Percentiles rank a stretch among this genome's conserved stretches.
Conservation (phyloP, 2,113 vertebrate species). For the Salvelinus fontinalis region DNA sequence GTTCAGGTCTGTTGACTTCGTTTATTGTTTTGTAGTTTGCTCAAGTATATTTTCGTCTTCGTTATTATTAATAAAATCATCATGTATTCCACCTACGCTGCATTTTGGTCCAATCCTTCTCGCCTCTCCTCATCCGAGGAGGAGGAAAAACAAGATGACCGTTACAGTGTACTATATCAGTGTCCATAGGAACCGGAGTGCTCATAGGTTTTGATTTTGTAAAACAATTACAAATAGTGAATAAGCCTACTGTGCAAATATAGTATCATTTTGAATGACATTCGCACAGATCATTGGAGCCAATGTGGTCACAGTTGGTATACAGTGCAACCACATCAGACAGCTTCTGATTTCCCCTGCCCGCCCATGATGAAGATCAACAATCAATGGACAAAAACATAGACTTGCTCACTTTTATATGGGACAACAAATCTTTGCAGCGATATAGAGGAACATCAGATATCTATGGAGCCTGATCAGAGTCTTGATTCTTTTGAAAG, state of each 20-base stretch:
- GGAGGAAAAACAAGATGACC: too few species aligned
- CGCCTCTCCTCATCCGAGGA: too few species aligned
- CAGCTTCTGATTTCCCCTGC: background rate
- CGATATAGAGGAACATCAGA: background rate
- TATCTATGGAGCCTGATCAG: slow-evolving; percentile 46
- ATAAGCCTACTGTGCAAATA: slow-evolving; percentile 17
- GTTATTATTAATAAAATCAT: too few species aligned
- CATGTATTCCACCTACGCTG: too few species aligned
- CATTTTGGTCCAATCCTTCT: too few species aligned
- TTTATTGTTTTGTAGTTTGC: too few species aligned
- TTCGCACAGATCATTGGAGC: background rate
- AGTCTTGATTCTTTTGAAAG: slow-evolving; percentile 58
- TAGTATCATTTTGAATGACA: background rate
- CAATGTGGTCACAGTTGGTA: background rate
- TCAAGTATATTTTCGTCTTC: too few species aligned
- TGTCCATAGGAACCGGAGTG: background rate
- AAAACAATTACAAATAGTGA: background rate
- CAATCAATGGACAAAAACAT: background rate
- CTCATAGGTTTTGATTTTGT: background rate
- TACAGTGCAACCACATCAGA: background rate
- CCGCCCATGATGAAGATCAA: background rate
- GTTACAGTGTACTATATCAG: background rate
- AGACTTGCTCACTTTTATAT: background rate
- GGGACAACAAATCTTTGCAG: background rate
- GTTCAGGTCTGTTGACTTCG: too few species aligned